Base-by-base conservation (phyloP, 2,888 invertebrate species). In the Aporophyla lueneburgensis region DNA sequence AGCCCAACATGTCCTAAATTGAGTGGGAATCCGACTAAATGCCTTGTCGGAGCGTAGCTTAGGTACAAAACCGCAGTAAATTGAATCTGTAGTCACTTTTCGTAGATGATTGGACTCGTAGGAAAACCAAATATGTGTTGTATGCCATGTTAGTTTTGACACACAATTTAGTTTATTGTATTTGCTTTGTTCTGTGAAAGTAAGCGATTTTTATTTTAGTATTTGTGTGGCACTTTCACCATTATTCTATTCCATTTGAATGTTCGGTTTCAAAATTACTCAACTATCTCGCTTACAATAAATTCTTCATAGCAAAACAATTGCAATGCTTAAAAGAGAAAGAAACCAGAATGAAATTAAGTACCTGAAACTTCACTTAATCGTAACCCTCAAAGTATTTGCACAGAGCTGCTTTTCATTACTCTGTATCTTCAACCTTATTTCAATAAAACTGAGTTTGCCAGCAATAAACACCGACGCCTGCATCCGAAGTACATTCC, bases 401-500 rank as follows among this genome's bases (percentile, higher is more conserved):
- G 14, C 24, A 72, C 40, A 74, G 62, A 61, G 66, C 58, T 63
- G 63, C 43, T 77, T 65, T 51, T 62, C 67, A 74, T 68, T 71
- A 63, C 24, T 65, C 49, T 69, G 73, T 81, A 81, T 81, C 76
- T 78, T 63, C 68, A 74, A 76, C 61, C 65, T 78, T 78, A 79
- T 78, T 81, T 84, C 81, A 80, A 79, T 83, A 86, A 78, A 82
- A 69, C 74, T 53, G 73, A 78, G 85, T 77, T 81, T 71, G 76
- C 77, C 0, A 78, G 71, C 67, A 63, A 85, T 84, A 87, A 85
- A 87, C 78, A 89, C 73, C 67, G 51, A 73, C 77, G 82, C 72
- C 81, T 85, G 85, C 85, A 86, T 78, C 58, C 68, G 79, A 83
- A 85, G 85, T 78, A 87, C 87, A 94, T 94, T 94, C 94, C 88